phyloP scores from a whole-genome alignment of 2,888 invertebrate genomes.

The Caenorhabditis panamensis region DNA sequence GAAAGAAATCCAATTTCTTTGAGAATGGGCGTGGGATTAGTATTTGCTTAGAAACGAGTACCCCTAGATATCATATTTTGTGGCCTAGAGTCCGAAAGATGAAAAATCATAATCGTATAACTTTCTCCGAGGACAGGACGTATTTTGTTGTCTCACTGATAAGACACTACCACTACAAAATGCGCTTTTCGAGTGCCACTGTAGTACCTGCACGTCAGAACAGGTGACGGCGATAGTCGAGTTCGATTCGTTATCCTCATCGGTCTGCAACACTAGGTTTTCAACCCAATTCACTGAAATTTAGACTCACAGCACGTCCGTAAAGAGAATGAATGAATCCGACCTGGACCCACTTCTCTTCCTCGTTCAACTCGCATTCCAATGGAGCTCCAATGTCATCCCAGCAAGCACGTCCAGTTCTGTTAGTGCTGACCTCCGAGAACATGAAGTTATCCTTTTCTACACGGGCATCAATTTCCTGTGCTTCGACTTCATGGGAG shows the following conservation, averaged over 20 bases:
- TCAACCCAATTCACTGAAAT: no score
- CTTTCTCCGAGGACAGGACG: not conserved
- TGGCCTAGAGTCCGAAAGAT: slow-evolving; percentile 43
- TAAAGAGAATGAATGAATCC: slow-evolving; percentile 47
- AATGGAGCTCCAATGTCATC: slow-evolving; percentile 61
- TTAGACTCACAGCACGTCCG: slow-evolving; percentile 25
- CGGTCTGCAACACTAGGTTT: slow-evolving; percentile 4
- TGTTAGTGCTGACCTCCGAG: slow-evolving; percentile 42
- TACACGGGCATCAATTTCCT: slow-evolving; percentile 34
- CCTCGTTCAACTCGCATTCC: slow-evolving; percentile 49
- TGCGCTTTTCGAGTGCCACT: slow-evolving; percentile 16
- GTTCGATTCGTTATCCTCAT: slow-evolving; percentile 14
- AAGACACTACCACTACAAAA: slow-evolving; percentile 50
- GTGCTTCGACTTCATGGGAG: slow-evolving; percentile 16
- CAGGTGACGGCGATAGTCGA: slow-evolving; percentile 33
- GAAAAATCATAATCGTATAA: slow-evolving; percentile 21
- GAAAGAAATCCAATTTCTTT: slow-evolving; percentile 30
- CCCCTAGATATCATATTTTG: slow-evolving; percentile 12
- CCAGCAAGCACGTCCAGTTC: slow-evolving; percentile 56
- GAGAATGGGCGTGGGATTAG: slow-evolving; percentile 11
- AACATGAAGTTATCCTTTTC: slow-evolving; percentile 35
- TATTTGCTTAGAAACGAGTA: slow-evolving; percentile 11
- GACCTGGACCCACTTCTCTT: slow-evolving; percentile 52
- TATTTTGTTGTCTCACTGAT: slow-evolving; percentile 10
- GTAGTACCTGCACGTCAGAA: slow-evolving; percentile 43